Percentiles rank a stretch among this genome's conserved stretches.
Conservation (phyloP, 2,797 vertebrate genomes). For the Siniperca scherzeri region DNA sequence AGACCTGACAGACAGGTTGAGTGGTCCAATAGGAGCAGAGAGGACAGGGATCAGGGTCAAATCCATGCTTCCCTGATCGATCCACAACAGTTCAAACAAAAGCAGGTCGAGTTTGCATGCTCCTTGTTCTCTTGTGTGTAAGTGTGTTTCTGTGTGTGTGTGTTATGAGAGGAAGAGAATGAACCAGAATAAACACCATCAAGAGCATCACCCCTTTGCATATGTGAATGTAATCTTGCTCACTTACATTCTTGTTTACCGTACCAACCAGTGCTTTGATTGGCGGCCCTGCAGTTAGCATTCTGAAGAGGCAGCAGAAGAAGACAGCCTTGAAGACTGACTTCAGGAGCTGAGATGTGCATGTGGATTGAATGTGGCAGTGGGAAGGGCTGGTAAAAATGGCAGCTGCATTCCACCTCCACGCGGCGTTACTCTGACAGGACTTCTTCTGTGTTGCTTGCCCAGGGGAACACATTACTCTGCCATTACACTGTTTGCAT, state of each 20-base stretch:
- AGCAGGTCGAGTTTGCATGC: conserved; percentile 33
- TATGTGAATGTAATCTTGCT: conserved; percentile 33
- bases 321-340: conserved; percentile 51
- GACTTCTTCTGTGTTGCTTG: conserved; percentile 36
- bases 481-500: conserved; percentile 73
- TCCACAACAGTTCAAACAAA: conserved; percentile 27
- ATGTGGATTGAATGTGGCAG: conserved; percentile 64
- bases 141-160: neutral
- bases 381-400: conserved; percentile 45
- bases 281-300: conserved; percentile 50
- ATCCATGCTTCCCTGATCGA: conserved; percentile 41
- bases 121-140: conserved; percentile 10
- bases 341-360: conserved; percentile 44
- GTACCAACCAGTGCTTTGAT: conserved; percentile 41
- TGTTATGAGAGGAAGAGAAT: conserved; percentile 17
- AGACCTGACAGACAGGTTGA: conserved; percentile 47
- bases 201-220: conserved; percentile 18
- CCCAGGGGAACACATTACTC: conserved; percentile 71
- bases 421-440: conserved; percentile 52
- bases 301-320: conserved; percentile 41
- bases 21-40: conserved; percentile 26
- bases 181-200: conserved; percentile 33
- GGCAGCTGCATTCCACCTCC: conserved; percentile 37
- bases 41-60: conserved; percentile 43
- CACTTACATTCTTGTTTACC: conserved; percentile 23